These are phyloP conservation scores for Aradus depressus DNA, from an alignment of 2,888 invertebrate genomes.

Conservation along the genomic window DNA sequence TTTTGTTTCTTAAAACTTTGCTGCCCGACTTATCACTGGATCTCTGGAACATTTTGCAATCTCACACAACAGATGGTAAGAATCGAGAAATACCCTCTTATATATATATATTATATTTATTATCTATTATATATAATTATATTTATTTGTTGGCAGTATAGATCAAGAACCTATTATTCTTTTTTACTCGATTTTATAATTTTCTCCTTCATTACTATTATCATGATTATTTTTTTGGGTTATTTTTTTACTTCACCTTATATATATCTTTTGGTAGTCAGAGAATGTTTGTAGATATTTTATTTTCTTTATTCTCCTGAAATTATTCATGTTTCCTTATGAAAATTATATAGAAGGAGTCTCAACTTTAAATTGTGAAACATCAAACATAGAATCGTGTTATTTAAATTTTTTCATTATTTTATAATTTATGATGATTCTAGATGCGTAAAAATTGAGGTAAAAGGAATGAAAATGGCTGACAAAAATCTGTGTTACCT, in stretches of 20 bases:
- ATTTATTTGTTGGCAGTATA: slow-evolving; percentile 14
- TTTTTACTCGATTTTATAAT: neutral
- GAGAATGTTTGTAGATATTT: slow-evolving; percentile 19
- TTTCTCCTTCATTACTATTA: neutral
- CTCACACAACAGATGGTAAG: slow-evolving; percentile 26
- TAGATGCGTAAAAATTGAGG: too few species aligned
- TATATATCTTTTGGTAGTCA: slow-evolving; percentile 18
- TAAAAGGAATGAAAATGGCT: too few species aligned
- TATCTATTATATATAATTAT: too few species aligned
- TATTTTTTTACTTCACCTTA: slow-evolving; percentile 4
- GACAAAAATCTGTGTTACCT: too few species aligned
- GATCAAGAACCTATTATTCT: neutral
- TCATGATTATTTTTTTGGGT: neutral
- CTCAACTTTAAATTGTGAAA: too few species aligned
- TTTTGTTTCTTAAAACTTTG: slow-evolving; percentile 20
- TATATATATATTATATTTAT: neutral
- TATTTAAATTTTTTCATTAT: too few species aligned
- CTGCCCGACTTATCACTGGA: slow-evolving; percentile 20
- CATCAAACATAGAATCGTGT: too few species aligned
- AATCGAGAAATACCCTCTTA: slow-evolving; percentile 17
- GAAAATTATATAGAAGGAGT: too few species aligned
- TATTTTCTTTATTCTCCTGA: too few species aligned
- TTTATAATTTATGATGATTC: too few species aligned
- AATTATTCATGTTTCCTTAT: too few species aligned
- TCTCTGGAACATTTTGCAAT: slow-evolving; percentile 18